Evolutionary conservation across 2,113 vertebrate genomes (phyloP).

Genomic region (Percopsis transmontana): DNA sequence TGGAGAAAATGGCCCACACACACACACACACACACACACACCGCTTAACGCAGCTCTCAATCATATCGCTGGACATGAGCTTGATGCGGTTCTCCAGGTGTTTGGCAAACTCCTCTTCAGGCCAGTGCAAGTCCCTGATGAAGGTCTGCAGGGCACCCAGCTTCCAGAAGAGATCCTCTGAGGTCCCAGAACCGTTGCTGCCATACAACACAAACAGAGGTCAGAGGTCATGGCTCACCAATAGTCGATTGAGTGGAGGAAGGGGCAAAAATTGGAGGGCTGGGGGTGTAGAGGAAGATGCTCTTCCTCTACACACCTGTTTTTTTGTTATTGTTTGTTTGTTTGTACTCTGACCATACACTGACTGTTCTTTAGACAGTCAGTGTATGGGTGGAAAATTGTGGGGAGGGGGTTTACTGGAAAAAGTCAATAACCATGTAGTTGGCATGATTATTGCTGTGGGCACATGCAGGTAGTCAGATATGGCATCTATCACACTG

Average conservation of each 20-base stretch:
- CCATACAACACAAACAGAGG: slow-evolving; percentile 66
- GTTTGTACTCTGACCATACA: slow-evolving; percentile 86
- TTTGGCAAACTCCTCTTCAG: slow-evolving; percentile 97
- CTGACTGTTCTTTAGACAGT: slow-evolving; percentile 67
- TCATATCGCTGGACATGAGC: slow-evolving; percentile 99
- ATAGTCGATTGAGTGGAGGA: slow-evolving; percentile 7
- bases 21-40: slow-evolving; percentile 56
- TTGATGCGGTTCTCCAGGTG: slow-evolving; percentile 96
- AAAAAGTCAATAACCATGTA: slow-evolving; percentile 91
- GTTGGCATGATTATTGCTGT: slow-evolving; percentile 86
- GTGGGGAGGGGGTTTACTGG: slow-evolving; percentile 65
- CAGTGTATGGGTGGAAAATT: slow-evolving; percentile 86
- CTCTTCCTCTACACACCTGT: slow-evolving; percentile 75
- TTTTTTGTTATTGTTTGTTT: slow-evolving; percentile 29
- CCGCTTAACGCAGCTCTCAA: slow-evolving; percentile 98
- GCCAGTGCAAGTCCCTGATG: slow-evolving; percentile 98
- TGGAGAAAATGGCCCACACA: slow-evolving; percentile 58
- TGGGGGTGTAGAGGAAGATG: slow-evolving; percentile 78
- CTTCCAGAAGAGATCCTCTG: slow-evolving; percentile 99
- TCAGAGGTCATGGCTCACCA: slow-evolving; percentile 54
- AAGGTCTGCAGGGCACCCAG: slow-evolving; percentile 98
- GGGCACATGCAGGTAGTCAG: slow-evolving; percentile 87
- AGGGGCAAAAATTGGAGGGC: background rate
- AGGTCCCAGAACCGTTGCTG: slow-evolving; percentile 97
- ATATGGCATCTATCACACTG: slow-evolving; percentile 70